Evolutionary conservation across 2,113 vertebrate genomes (phyloP).

Genomic region (Euleptes europaea): DNA sequence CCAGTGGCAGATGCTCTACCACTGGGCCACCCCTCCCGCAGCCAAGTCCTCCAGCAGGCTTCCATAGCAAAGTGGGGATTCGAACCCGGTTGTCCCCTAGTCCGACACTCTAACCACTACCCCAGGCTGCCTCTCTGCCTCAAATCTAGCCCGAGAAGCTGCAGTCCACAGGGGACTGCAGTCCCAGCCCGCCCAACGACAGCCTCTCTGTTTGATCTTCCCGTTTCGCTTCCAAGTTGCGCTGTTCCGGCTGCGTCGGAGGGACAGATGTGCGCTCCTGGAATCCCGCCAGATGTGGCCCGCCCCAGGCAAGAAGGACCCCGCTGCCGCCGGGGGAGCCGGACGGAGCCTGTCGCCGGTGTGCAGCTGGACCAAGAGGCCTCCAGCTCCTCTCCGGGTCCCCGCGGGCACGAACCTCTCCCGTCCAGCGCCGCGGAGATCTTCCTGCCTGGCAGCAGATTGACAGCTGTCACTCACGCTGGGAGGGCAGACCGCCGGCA

Average conservation of each 20-base stretch:
- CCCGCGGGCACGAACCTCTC: constrained; percentile 52
- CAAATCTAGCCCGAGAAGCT: too few relatives aligned
- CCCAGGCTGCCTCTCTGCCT: too few relatives aligned
- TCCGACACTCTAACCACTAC: too few relatives aligned
- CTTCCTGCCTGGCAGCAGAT: constrained; percentile 46
- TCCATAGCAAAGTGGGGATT: too few relatives aligned
- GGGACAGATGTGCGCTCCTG: constrained; percentile 63
- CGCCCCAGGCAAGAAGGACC: constrained; percentile 21
- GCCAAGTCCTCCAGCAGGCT: too few relatives aligned
- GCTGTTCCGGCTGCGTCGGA: constrained; percentile 53
- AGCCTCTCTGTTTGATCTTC: neutral
- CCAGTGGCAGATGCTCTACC: too few relatives aligned
- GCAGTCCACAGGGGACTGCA: too few relatives aligned
- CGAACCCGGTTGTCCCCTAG: too few relatives aligned
- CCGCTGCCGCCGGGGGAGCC: neutral
- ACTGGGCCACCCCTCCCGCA: too few relatives aligned
- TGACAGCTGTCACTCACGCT: constrained; percentile 62
- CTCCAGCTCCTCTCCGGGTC: constrained; percentile 59
- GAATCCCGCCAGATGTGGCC: constrained; percentile 59
- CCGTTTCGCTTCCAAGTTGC: constrained; percentile 40
- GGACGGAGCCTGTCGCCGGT: too few relatives aligned
- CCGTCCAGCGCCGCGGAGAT: constrained; percentile 44
- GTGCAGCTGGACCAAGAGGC: too few relatives aligned
- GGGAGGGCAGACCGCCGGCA: constrained; percentile 2
- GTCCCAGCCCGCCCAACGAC: too few relatives aligned